Percentiles rank a stretch among this genome's conserved stretches.
Evolutionary conservation across 2,888 invertebrate genomes (phyloP).

Genomic region (Bombylius discolor): DNA sequence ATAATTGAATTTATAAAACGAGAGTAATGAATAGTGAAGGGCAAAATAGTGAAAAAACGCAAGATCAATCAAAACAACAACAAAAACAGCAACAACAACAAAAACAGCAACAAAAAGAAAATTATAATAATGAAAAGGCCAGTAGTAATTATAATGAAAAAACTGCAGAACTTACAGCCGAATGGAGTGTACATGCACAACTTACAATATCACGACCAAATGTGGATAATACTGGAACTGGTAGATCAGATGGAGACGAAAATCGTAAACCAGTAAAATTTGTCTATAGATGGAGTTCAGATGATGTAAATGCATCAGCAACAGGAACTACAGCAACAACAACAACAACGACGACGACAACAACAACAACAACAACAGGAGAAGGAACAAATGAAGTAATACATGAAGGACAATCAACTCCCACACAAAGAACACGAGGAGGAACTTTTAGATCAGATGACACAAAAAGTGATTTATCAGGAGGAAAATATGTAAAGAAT

Average conservation of each 20-base stretch:
- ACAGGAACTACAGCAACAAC: background rate
- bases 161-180: slow-evolving; percentile 37
- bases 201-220: slow-evolving; percentile 46
- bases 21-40: slow-evolving; percentile 11
- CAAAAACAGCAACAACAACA: slow-evolving; percentile 3
- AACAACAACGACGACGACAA: background rate
- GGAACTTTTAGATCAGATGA: background rate
- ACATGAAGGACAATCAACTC: too few species aligned
- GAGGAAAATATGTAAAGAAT: background rate
- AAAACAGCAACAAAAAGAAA: background rate
- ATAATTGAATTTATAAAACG: background rate
- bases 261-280: slow-evolving; percentile 32
- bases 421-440: background rate
- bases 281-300: slow-evolving; percentile 38
- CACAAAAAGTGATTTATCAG: background rate
- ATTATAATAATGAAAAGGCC: background rate
- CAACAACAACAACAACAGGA: background rate
- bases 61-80: background rate
- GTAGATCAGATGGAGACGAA: slow-evolving; percentile 17
- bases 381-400: background rate
- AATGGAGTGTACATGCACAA: slow-evolving; percentile 58
- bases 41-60: slow-evolving; percentile 2
- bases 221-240: slow-evolving; percentile 24
- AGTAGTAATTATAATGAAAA: background rate
- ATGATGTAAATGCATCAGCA: slow-evolving; percentile 38